Base-by-base conservation (phyloP, 35 echinoderm and acorn worm genomes). In the Lytechinus variegatus region DNA sequence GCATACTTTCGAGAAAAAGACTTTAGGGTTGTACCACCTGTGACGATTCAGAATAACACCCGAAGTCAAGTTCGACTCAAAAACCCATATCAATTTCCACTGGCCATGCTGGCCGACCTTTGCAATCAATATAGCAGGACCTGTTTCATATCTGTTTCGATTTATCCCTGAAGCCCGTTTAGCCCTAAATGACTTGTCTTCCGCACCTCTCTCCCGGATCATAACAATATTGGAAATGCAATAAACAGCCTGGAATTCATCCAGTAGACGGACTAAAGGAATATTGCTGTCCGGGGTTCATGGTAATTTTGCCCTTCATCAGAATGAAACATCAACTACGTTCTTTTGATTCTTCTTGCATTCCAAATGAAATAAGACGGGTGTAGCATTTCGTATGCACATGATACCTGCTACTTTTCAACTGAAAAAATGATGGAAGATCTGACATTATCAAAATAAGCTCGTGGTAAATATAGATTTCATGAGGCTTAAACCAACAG, bases 61-160 rank as follows among this genome's bases (percentile, higher is more conserved):
- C 66, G 66, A 28, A 52, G 9, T 54, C 88, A 90, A 90, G 52
- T 90, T 54, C 88, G 14, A 44, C 88, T 90, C 88, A 90, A 0
- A 90, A 89, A 90, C 88, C 88, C 88, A 90, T 90, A 90, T 90
- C 88, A 90, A 90, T 90, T 90, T 54, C 88, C 88, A 51, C 6
- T 54, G 28, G 52, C 8, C 52, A 3, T 28, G 12, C 6, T 54
- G 28, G 52, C 8, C 52, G 29, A 90, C 29, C 88, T 90, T 90
- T 90, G 52, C 28, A 21, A 44, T 90, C 29, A 90, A 44, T 90
- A 52, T 54, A 54, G 11, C 52, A 13, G 6, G 27, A 29, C 11
- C 88, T 44, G 66, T 79, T 16, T 54, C 4, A 44, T 90, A 90
- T 90, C 16, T 90, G 28, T 90, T 33, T 54, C 27, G 28, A 90